Evolutionary conservation across 2,888 invertebrate genomes (phyloP), one percentile per base, ranked within the genome.

Genomic region (Resseliella maxima): DNA sequence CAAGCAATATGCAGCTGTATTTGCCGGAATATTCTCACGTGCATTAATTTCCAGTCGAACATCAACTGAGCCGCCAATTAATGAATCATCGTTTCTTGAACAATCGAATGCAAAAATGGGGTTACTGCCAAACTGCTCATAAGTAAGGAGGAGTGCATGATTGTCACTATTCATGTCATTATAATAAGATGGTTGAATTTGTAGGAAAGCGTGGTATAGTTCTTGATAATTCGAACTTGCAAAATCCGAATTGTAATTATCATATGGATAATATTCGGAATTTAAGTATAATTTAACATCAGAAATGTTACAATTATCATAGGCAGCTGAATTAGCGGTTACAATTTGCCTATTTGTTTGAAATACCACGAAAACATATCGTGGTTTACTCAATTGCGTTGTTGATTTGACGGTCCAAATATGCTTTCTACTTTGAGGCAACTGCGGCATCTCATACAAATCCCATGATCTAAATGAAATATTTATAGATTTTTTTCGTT

Each of bases 341-440:
- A 86, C 87, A 59, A 0, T 18, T 5, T 89, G 90, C 87, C 89
- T 88, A 86, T 89, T 88, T n/a, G 89, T 90, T 89, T 91, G 90
- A 83, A 90, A 89, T 12, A 88, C 90, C 31, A 90, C 59, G 59
- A 91, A 89, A 27, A 91, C 87, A 87, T 88, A 91, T 86, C 90
- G 87, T 0, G 90, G 90, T 88, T 90, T 90, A 88, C 90, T 90
- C 64, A 90, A 86, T 86, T 89, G 88, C 18, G 88, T 88, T 15
- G 89, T 87, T 24, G 90, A 90, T 88, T 89, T 89, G 21, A 90
- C 87, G 10, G 88, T 87, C 90, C 90, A 90, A 27, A 88, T 87
- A 87, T 89, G 88, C 85, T 87, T 87, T 27, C 89, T 89, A 21
- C 86, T 87, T 87, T 5, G 64, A 5, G 64, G 64, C 24, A 64